Conservation (phyloP, 2,888 invertebrate genomes). For the Hecatera dysodea region DNA sequence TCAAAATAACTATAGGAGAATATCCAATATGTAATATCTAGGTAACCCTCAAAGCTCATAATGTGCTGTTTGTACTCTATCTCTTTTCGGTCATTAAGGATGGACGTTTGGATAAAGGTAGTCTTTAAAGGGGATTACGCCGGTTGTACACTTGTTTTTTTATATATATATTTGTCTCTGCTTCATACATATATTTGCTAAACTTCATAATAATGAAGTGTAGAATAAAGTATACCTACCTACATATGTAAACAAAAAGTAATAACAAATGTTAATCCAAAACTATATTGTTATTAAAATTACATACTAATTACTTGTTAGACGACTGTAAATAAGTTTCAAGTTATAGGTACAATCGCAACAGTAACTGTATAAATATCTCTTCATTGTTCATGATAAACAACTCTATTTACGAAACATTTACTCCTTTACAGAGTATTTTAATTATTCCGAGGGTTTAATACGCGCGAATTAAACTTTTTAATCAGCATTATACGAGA, state of each 20-base stretch:
- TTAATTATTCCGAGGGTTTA: constrained; percentile 65
- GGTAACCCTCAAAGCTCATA: no score
- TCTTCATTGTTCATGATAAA: constrained; percentile 56
- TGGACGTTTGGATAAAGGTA: no score
- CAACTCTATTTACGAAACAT: constrained; percentile 61
- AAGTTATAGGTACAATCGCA: constrained; percentile 20
- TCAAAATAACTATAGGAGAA: background rate
- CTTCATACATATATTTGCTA: no score
- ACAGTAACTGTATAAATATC: constrained; percentile 54
- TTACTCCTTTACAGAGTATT: constrained; percentile 61
- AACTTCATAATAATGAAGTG: no score
- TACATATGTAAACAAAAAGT: background rate
- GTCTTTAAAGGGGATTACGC: no score
- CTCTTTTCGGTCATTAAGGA: no score
- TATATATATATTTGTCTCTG: no score
- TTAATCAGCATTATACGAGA: constrained; percentile 71
- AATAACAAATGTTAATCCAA: no score
- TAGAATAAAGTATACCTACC: no score
- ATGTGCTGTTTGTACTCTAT: no score
- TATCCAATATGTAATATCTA: background rate
- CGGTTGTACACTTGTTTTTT: no score
- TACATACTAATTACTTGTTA: constrained; percentile 7
- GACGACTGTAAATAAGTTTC: constrained; percentile 26
- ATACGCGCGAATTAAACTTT: constrained; percentile 74
- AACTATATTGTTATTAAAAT: background rate